phyloP scores from a whole-genome alignment of 92 coral and sea anemone species.

The Ricordea florida region DNA sequence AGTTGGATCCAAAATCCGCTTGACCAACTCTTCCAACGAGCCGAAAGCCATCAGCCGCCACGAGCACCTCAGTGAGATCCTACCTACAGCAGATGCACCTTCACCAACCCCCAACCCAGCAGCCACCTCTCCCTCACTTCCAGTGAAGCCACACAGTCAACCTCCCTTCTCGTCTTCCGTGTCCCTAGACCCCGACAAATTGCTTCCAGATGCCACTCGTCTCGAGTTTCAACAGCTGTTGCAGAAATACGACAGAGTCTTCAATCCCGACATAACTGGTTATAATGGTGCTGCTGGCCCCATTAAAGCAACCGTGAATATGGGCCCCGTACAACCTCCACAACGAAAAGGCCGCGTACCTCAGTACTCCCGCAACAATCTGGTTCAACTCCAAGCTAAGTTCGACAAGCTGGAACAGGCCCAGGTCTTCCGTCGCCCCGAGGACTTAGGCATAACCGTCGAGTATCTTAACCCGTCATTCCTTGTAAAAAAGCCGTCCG shows the following conservation, averaged over 20 bases:
- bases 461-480: slow-evolving; percentile 49
- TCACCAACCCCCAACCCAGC: not conserved
- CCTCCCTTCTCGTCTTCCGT: slow-evolving; percentile 15
- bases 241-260: slow-evolving; percentile 9
- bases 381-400: slow-evolving; percentile 18
- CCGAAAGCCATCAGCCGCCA: slow-evolving; percentile 40
- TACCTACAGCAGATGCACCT: not conserved
- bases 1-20: slow-evolving; percentile 39
- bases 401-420: slow-evolving; percentile 40
- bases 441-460: slow-evolving; percentile 32
- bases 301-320: slow-evolving; percentile 11
- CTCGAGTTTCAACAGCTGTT: slow-evolving; percentile 22
- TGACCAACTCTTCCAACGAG: slow-evolving; percentile 32
- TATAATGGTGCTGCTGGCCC: slow-evolving; percentile 51
- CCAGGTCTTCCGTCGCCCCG: slow-evolving; percentile 32
- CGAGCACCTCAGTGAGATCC: slow-evolving; percentile 47
- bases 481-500: slow-evolving; percentile 41
- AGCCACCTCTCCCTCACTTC: not conserved
- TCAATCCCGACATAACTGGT: slow-evolving; percentile 28
- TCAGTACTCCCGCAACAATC: slow-evolving; percentile 10
- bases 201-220: slow-evolving; percentile 14
- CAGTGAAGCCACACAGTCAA: not conserved
- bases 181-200: slow-evolving; percentile 45
- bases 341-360: slow-evolving; percentile 50
- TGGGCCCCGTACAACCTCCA: slow-evolving; percentile 38